These are phyloP conservation scores for Cassiopea andromeda DNA, from an alignment of 30 jellyfish, hydroid and myxozoan species.

Conservation along the genomic window DNA sequence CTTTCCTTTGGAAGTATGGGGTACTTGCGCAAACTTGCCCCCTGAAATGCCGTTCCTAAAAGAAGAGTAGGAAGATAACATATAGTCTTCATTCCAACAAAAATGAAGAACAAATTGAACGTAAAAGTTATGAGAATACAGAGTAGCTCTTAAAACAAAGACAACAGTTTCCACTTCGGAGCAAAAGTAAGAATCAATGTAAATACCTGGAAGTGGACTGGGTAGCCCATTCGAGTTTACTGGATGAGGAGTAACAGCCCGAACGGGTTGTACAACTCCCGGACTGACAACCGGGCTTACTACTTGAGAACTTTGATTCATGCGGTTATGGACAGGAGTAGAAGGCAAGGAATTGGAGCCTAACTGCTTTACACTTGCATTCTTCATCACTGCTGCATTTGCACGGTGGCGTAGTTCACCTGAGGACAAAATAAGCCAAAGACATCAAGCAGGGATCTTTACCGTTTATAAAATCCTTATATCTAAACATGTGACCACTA, in stretches of 20 bases:
- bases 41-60: constrained; percentile 33
- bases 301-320: neutral
- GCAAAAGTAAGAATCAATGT: too few relatives aligned
- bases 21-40: constrained; percentile 41
- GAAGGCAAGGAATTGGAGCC: constrained; percentile 7
- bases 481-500: too few relatives aligned
- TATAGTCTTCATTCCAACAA: too few relatives aligned
- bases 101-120: too few relatives aligned
- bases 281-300: neutral
- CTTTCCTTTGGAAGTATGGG: constrained; percentile 89
- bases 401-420: constrained; percentile 31
- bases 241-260: neutral
- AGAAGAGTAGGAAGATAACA: neutral
- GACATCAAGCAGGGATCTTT: neutral
- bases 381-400: neutral
- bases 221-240: neutral
- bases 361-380: neutral
- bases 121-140: too few relatives aligned
- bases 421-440: neutral
- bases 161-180: too few relatives aligned
- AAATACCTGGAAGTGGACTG: neutral
- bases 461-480: too few relatives aligned
- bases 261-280: neutral
- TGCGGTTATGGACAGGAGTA: constrained; percentile 5
- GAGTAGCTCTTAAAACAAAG: too few relatives aligned